Conservation (phyloP, 2,888 invertebrate genomes). For the Lepidocyrtoides sp. region DNA sequence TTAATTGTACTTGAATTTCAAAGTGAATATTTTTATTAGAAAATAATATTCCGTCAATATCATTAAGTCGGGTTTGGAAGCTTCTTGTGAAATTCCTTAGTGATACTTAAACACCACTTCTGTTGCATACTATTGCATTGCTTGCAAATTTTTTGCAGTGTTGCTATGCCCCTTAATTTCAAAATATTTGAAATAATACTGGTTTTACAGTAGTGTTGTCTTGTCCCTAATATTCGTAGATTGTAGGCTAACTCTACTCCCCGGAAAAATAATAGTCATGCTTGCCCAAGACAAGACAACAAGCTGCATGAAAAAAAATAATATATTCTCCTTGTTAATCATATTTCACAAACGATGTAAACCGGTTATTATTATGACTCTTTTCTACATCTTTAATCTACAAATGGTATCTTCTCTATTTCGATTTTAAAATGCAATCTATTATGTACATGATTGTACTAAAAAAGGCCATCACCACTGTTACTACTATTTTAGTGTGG, state of each 20-base stretch:
- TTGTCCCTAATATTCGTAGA: constrained; percentile 31
- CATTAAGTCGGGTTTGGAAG: constrained; percentile 48
- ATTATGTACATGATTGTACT: too few species aligned
- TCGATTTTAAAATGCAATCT: neutral
- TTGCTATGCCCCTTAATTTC: neutral
- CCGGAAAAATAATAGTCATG: constrained; percentile 65
- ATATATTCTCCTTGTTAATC: constrained; percentile 60
- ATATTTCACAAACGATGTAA: constrained; percentile 70
- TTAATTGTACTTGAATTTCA: neutral
- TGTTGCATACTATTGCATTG: neutral
- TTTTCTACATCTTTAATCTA: constrained; percentile 34
- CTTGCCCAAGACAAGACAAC: constrained; percentile 31
- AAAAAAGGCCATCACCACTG: too few species aligned
- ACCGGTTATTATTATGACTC: constrained; percentile 65
- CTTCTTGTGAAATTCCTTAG: neutral
- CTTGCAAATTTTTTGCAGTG: neutral
- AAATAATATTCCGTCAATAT: constrained; percentile 25
- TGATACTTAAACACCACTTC: too few species aligned
- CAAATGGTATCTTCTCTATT: constrained; percentile 26
- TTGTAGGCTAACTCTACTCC: constrained; percentile 65
- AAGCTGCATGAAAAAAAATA: constrained; percentile 20
- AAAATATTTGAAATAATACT: constrained; percentile 63
- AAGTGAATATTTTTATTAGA: constrained; percentile 34
- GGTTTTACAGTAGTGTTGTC: too few species aligned
- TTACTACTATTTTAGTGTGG: neutral